Evolutionary conservation across 2,113 vertebrate genomes (phyloP), one percentile per base, ranked within the genome.

Genomic region (Turdus rufiventris): DNA sequence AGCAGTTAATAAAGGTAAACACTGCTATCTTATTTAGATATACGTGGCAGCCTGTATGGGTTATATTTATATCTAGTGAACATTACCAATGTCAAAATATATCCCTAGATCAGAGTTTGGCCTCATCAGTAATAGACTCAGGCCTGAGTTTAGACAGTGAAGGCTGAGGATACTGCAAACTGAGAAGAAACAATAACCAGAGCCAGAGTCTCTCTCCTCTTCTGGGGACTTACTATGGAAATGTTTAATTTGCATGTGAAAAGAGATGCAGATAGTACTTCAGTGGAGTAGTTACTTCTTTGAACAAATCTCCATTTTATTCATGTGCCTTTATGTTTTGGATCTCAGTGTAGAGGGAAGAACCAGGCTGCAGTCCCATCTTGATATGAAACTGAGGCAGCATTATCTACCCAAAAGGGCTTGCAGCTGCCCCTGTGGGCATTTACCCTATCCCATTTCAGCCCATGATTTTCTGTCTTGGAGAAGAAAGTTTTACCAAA

Each of bases 1-100:
- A 96, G 94, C 42, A 84, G 85, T 81, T 88, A 85, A 81, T 79
- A 86, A 75, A 92, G 73, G 66, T 91, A 95, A 95, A 92, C n/a
- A 63, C 81, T 63, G 54, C 56, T 89, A 70, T 94, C 71, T 77
- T 94, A 31, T 74, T 80, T 74, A 89, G 81, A 79, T 61, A 43
- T 38, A 85, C 4, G 10, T 63, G 73, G 66, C 65, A 92, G 65
- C 43, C 53, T 47, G 36, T 74, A 28, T 1, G 33, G 47, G 28
- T 67, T 79, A 14, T 56, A 58, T 48, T 58, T 43, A 47, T 51
- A 62, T 34, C 33, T 76, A 5, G 28, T 43, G 31, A 86, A 71
- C 53, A 61, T 15, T 29, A 23, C 6, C 14, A 3, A 18, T 14
- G 48, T 31, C 68, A 82, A 53, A 93, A 88, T 17, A 17, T 31